Conservation (phyloP, 2,113 vertebrate species). For the Isichthys henryi region DNA sequence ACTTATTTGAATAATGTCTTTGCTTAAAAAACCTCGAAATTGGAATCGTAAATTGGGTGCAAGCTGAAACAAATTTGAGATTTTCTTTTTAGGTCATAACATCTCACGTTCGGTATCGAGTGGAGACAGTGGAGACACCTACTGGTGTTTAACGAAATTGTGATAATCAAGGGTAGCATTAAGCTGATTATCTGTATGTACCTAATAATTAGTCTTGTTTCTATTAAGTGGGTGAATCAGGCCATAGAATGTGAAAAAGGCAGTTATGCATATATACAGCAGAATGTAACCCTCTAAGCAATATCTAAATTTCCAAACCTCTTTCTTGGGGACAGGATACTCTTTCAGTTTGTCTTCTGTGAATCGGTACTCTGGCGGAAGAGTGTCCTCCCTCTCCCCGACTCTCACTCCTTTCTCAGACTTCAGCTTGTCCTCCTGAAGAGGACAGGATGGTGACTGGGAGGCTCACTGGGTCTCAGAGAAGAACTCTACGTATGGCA, state of each 20-base stretch:
- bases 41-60: not conserved
- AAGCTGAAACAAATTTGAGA: not conserved
- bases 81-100: not conserved
- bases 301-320: constrained; percentile 22
- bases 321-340: constrained; percentile 30
- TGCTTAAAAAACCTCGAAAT: not conserved
- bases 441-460: not conserved
- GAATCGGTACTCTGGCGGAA: constrained; percentile 38
- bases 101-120: too few species aligned
- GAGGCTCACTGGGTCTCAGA: not conserved
- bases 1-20: not conserved
- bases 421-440: constrained; percentile 28
- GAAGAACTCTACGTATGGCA: too few species aligned
- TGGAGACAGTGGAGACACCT: too few species aligned
- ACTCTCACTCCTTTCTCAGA: constrained; percentile 33
- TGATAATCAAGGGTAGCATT: not conserved
- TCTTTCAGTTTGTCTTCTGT: constrained; percentile 26
- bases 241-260: not conserved
- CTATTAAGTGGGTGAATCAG: not conserved
- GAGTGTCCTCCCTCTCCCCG: constrained; percentile 39
- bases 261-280: not conserved
- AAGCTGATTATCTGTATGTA: not conserved
- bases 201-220: not conserved
- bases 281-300: not conserved
- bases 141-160: too few species aligned